Base-by-base conservation (phyloP, 2,797 vertebrate species). In the Amphiprion clarkii region DNA sequence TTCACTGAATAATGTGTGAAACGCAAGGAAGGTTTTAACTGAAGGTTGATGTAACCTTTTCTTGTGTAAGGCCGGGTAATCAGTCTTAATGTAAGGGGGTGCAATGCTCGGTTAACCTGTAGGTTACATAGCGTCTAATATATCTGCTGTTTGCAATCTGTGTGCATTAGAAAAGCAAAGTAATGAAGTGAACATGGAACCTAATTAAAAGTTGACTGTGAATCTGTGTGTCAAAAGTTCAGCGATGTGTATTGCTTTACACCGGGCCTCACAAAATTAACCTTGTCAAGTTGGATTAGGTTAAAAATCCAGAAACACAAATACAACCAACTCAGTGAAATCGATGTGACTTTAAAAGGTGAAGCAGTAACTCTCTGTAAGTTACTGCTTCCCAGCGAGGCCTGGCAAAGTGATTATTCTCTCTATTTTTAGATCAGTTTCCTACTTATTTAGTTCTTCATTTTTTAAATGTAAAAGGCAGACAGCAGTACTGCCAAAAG, bases 11-110 rank as follows among this genome's bases (percentile, higher is more conserved):
- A 71, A 75, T 67, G 36, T 73, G 78, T 78, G 74, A 83, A 85
- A 79, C 46, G 71, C 36, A 51, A 70, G 75, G 77, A 81, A 46
- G 72, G 71, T 74, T 89, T 90, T 90, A 93, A 89, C 85, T 92
- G 89, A 92, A 93, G 89, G 88, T 94, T 93, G 92, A 91, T 62
- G 74, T 89, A 92, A 93, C 90, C 93, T 91, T 93, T 94, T 88
- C 87, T 79, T 79, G 66, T 63, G 82, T 56, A 80, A 79, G 84
- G 82, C 69, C 79, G 68, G 46, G 81, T 81, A 90, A 94, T 95
- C 93, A 77, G 88, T 93, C 90, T 93, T 93, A 92, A 94, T 93
- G 82, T 78, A 67, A 21, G 51, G 54, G 56, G 68, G 79, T 72
- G 74, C 74, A 84, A 71, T 71, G 91, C 87, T 88, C 64, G 11